Conservation (phyloP, 2,113 vertebrate species). For the Hippocampus comes region DNA sequence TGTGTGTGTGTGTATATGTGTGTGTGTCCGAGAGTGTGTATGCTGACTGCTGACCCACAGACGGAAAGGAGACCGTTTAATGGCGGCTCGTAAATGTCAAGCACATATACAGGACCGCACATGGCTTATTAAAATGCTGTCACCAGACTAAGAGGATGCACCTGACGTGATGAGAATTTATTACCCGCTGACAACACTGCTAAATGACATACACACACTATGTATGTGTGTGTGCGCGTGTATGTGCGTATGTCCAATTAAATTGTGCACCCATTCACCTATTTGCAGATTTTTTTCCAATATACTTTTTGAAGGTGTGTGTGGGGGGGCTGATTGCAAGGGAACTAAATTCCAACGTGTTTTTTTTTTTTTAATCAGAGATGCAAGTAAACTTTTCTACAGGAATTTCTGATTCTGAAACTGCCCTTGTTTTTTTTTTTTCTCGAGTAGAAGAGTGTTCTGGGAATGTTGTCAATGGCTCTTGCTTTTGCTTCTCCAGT, state of each 20-base stretch:
- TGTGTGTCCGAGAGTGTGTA: neutral
- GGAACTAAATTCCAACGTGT: too few species aligned
- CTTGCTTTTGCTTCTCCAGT: too few species aligned
- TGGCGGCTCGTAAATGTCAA: conserved; percentile 70
- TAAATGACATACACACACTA: conserved; percentile 72
- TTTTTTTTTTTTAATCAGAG: too few species aligned
- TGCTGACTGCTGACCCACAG: neutral
- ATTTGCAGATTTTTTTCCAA: too few species aligned
- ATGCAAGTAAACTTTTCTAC: too few species aligned
- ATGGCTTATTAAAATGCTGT: conserved; percentile 75
- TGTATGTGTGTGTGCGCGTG: conserved; percentile 1
- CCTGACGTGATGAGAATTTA: conserved; percentile 76
- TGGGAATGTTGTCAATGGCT: too few species aligned
- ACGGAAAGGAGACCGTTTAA: conserved; percentile 11
- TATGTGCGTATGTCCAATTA: neutral
- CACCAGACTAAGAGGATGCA: conserved; percentile 69
- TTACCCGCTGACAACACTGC: conserved; percentile 73
- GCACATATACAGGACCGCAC: conserved; percentile 69
- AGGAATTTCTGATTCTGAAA: too few species aligned
- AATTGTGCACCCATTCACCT: too few species aligned
- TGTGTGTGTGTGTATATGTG: neutral
- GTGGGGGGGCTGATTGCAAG: too few species aligned
- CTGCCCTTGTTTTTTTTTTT: too few species aligned
- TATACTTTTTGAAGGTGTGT: too few species aligned
- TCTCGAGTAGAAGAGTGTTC: too few species aligned